A percentile compares a stretch with the other conserved stretches of the same genome.
These are phyloP conservation scores for Amphipoea oculea DNA, from an alignment of 2,888 invertebrate genomes.

Conservation along the genomic window DNA sequence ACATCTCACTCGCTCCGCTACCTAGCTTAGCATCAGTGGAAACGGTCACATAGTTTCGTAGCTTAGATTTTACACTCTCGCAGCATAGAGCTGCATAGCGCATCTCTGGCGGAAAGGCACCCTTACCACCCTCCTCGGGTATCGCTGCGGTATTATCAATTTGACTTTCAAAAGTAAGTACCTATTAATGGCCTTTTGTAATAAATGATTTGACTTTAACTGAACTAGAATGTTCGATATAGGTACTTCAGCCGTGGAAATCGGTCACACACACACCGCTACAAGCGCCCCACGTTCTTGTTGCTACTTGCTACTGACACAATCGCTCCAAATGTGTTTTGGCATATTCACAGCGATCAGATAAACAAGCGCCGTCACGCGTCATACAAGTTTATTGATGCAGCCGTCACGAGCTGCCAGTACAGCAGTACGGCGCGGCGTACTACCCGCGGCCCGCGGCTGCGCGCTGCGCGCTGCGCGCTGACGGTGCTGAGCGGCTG, in stretches of 20 bases:
- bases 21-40: no score
- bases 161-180: not conserved
- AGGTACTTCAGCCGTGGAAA: not conserved
- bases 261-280: not conserved
- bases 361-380: not conserved
- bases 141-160: not conserved
- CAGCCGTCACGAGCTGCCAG: constrained; percentile 5
- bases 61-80: no score
- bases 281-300: not conserved
- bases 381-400: not conserved
- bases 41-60: no score
- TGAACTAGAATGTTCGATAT: constrained; percentile 12
- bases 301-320: not conserved
- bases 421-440: no score
- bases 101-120: no score
- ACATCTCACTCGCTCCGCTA: no score
- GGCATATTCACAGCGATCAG: constrained; percentile 12
- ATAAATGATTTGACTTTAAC: not conserved
- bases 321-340: constrained; percentile 9
- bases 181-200: not conserved
- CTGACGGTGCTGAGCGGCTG: not conserved
- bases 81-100: no score
- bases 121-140: no score
- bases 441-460: not conserved
- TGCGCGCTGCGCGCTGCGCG: not conserved